Base-by-base conservation (phyloP, 1,140 invertebrate species). In the Lasioglossum albipes region DNA sequence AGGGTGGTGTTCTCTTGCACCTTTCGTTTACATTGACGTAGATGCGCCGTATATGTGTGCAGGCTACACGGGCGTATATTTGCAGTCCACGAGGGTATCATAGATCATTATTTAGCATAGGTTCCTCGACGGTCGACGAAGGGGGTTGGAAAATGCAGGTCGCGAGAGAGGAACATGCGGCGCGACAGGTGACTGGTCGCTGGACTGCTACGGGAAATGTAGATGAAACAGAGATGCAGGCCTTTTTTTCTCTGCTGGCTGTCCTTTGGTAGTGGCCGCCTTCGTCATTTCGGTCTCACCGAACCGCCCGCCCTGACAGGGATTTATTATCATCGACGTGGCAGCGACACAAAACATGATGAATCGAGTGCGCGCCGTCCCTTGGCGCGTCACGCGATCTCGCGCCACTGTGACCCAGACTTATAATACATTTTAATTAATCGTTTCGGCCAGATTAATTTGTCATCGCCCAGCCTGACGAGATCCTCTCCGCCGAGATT, bases 261-360 rank as follows among this genome's bases (percentile, higher is more conserved):
- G 49, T 57, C 41, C 27, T 22, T 3, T 31, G 16, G 20, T 31
- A n/a, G 49, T 45, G 57, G 65, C 52, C 59, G 57, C 31, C 49
- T 22, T 67, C 78, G 49, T 73, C 83, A 31, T 81, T 61, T 52
- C 52, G 54, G 31, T 52, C 59, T 31, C 61, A 36, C 75, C 67
- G 74, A 82, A 45, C 73, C 45, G 49, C 42, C 79, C 61, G 49
- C 49, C 79, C 61, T 73, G 90, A 92, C 90, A 84, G 75, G 81
- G 89, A 92, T 92, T 92, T 92, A 92, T 92, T 91, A 91, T 88
- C 88, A 90, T 91, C 87, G 90, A 91, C 88, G 89, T 79, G 77
- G 75, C 77, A 73, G 76, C 83, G 82, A 88, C 89, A 82, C 84
- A 88, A 91, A 91, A 91, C 87, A 90, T 91, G 91, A 92, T 92